These are phyloP conservation scores for Nannobrachium achirus DNA, from an alignment of 2,113 vertebrate genomes.

Conservation along the genomic window DNA sequence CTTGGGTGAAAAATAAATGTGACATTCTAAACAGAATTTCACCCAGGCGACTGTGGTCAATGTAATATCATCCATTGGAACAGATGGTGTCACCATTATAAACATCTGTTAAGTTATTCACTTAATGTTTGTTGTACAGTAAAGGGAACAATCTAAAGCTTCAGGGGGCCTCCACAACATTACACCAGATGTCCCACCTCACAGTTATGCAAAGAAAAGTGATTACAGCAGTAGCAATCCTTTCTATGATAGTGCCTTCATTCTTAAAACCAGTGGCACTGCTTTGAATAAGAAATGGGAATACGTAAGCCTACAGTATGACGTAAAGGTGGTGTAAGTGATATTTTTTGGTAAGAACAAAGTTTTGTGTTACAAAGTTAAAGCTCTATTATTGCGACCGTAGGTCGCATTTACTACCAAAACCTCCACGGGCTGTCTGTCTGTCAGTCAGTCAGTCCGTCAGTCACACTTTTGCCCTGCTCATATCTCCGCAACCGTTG, in stretches of 20 bases:
- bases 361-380: no score
- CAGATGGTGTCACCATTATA: not conserved
- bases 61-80: not conserved
- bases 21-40: not conserved
- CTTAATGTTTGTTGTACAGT: not conserved
- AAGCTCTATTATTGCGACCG: no score
- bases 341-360: no score
- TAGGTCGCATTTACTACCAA: no score
- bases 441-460: no score
- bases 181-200: not conserved
- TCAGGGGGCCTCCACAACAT: not conserved
- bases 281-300: conserved; percentile 19
- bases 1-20: not conserved
- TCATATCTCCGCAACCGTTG: no score
- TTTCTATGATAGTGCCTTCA: not conserved
- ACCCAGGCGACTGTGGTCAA: not conserved
- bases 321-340: conserved; percentile 18
- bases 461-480: no score
- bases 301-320: conserved; percentile 13
- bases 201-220: conserved; percentile 23
- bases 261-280: not conserved
- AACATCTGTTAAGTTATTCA: not conserved
- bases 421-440: no score
- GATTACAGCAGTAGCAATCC: conserved; percentile 9
- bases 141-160: not conserved